phyloP scores from a whole-genome alignment of 2,113 vertebrate species.

The Lasiurus cinereus region DNA sequence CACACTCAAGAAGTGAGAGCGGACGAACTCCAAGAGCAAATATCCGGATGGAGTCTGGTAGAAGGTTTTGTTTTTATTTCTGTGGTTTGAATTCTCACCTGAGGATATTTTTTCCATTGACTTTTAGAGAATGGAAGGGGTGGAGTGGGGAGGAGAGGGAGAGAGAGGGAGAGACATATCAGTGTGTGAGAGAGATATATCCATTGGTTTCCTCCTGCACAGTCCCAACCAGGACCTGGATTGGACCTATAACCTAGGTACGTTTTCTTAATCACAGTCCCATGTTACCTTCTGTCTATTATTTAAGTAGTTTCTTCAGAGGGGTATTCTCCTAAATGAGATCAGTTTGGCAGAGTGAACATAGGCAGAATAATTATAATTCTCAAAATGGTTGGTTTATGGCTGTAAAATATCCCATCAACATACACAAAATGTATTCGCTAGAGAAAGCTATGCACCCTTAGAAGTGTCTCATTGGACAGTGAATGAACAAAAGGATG shows the following conservation, averaged over 20 bases:
- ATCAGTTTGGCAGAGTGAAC: background rate
- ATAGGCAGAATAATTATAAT: slow-evolving; percentile 15
- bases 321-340: background rate
- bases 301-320: background rate
- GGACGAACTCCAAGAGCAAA: background rate
- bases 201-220: too few species aligned
- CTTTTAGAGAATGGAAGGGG: too few species aligned
- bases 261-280: background rate
- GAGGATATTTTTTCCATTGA: too few species aligned
- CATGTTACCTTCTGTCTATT: slow-evolving; percentile 29
- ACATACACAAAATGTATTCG: background rate
- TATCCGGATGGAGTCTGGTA: background rate
- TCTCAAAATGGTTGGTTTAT: slow-evolving; percentile 19
- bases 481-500: slow-evolving; percentile 13
- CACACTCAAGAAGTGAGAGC: background rate
- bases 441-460: background rate
- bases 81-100: too few species aligned
- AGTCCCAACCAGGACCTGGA: too few species aligned
- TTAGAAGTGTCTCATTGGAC: background rate
- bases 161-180: too few species aligned
- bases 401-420: slow-evolving; percentile 8
- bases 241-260: too few species aligned
- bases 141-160: too few species aligned
- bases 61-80: background rate
- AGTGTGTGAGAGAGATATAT: too few species aligned